phyloP scores from a whole-genome alignment of 2,797 vertebrate genomes.

The Siniperca scherzeri region DNA sequence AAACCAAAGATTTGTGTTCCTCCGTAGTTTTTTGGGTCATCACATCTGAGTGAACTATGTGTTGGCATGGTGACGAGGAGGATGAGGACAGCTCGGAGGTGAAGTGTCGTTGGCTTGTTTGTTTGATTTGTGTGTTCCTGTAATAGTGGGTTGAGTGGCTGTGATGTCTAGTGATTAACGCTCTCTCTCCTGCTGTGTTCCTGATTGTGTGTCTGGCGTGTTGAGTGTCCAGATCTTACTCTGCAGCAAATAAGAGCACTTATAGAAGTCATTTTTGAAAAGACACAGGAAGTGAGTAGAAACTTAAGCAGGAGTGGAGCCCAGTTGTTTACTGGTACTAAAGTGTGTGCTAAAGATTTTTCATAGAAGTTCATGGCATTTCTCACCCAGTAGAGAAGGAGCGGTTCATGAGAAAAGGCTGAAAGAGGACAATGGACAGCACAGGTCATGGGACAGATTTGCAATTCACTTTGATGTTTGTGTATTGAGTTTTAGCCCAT shows the following conservation, averaged over 20 bases:
- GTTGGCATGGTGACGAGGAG: slow-evolving; percentile 85
- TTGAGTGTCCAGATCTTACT: not conserved
- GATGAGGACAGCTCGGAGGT: slow-evolving; percentile 83
- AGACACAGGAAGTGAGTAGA: slow-evolving; percentile 7
- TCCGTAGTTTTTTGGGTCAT: slow-evolving; percentile 11
- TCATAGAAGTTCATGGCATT: not conserved
- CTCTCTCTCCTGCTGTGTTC: slow-evolving; percentile 25
- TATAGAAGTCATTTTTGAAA: slow-evolving; percentile 2
- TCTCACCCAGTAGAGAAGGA: not conserved
- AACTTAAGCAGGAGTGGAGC: not conserved
- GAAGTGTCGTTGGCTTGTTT: slow-evolving; percentile 59
- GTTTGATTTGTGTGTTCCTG: slow-evolving; percentile 62
- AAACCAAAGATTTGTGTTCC: not conserved
- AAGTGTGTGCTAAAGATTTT: not conserved
- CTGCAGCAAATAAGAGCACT: not conserved
- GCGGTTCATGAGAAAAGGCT: not conserved
- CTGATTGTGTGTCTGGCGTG: slow-evolving; percentile 30
- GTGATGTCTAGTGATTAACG: slow-evolving; percentile 44
- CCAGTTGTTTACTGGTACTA: not conserved
- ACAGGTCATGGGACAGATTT: slow-evolving; percentile 34
- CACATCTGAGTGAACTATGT: slow-evolving; percentile 67
- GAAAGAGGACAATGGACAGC: slow-evolving; percentile 25
- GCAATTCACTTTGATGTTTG: slow-evolving; percentile 25
- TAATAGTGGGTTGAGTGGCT: slow-evolving; percentile 30
- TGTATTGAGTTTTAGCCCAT: slow-evolving; percentile 5